phyloP scores from a whole-genome alignment of 2,797 vertebrate species.

The Botia almorhae region DNA sequence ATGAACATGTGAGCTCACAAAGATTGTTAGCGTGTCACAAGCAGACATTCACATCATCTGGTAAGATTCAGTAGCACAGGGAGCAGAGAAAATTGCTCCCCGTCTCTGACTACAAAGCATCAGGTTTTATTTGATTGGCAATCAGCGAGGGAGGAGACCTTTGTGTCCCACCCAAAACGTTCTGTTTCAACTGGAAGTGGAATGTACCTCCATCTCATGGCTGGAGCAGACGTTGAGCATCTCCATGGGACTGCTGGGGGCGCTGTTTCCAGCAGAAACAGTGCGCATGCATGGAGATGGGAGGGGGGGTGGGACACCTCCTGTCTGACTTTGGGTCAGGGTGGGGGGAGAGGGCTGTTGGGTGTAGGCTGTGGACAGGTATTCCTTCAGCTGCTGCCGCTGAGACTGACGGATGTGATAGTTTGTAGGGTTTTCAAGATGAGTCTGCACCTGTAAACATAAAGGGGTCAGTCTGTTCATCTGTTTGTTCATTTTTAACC shows the following conservation, averaged over 20 bases:
- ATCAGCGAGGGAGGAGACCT: too few relatives aligned
- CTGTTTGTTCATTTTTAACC: too few relatives aligned
- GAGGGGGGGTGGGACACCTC: constrained; percentile 82
- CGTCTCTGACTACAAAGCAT: too few relatives aligned
- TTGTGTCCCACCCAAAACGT: too few relatives aligned
- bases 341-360: constrained; percentile 84
- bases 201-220: constrained; percentile 88
- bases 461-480: background rate
- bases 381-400: constrained; percentile 94
- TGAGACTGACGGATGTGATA: constrained; percentile 96
- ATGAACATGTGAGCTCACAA: constrained; percentile 6
- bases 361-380: constrained; percentile 91
- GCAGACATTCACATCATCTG: constrained; percentile 21
- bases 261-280: constrained; percentile 85
- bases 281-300: constrained; percentile 86
- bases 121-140: too few relatives aligned
- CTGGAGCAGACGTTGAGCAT: constrained; percentile 95
- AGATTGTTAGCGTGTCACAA: constrained; percentile 21
- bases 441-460: constrained; percentile 91
- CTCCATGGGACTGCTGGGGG: constrained; percentile 98
- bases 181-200: background rate
- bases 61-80: constrained; percentile 25
- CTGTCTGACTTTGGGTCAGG: constrained; percentile 76
- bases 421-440: constrained; percentile 96
- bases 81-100: constrained; percentile 28